Evolutionary conservation across 2,113 vertebrate species (phyloP), one percentile per base, ranked within the genome.

Genomic region (Aphelocoma coerulescens): DNA sequence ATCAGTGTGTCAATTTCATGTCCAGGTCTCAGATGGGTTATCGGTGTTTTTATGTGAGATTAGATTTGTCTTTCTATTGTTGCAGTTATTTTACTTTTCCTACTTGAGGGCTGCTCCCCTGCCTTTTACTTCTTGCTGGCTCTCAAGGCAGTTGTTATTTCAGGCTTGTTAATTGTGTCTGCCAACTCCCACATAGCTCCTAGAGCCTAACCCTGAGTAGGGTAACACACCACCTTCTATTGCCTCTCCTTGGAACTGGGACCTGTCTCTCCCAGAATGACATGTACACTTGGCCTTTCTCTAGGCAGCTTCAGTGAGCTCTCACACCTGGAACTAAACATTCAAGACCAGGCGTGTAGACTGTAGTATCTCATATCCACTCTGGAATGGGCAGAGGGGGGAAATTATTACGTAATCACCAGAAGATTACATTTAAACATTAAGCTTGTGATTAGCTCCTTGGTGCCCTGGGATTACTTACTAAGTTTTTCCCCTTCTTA

Each of bases 141-240:
- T 96, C 82, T 87, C 30, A 88, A 65, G 52, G 49, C 83, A 78
- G 2, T 87, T 97, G 68, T 95, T 96, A 59, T 91, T 95, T 92
- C 83, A 92, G 65, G n/a, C 57, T 79, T 71, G 57, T 67, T 96
- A 52, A 48, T 74, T 78, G 61, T 88, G 68, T 63, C 79, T 94
- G 88, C 79, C 92, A 84, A 55, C 75, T 97, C 89, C 61, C 39
- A 75, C 84, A 32, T 18, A 46, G 35, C 76, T 95, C 79, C 76
- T 86, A 37, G 44, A 85, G 30, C 57, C 68, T 93, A 81, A 68
- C 52, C 33, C 65, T 32, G 32, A 41, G 16, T 57, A 22, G 73
- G 57, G 68, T 86, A 82, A 81, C 30, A 54, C 49, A 35, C 35
- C 44, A 32, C 37, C 71, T 88, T 81, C 68, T 78, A 12, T 75